A percentile compares a stretch with the other conserved stretches of the same genome.
Conservation (phyloP, 2,797 vertebrate species). For the Enteromius afrohamiltoni region DNA sequence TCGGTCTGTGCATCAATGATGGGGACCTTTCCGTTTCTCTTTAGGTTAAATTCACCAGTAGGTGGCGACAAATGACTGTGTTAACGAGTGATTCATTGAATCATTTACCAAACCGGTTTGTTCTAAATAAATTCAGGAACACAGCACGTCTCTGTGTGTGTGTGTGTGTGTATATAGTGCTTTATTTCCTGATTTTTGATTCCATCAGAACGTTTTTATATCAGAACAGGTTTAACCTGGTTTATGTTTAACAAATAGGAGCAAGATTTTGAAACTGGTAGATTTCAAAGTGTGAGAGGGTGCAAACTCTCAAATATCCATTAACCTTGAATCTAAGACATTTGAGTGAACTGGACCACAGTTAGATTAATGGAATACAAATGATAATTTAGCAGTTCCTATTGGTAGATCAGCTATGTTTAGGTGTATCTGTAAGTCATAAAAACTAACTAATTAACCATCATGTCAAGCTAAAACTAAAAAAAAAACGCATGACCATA, state of each 20-base stretch:
- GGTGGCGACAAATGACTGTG: background rate
- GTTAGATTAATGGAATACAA: background rate
- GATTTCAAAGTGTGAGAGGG: background rate
- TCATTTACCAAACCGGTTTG: background rate
- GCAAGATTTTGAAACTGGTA: background rate
- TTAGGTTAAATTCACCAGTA: background rate
- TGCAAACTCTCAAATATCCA: background rate
- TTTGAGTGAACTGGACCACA: background rate
- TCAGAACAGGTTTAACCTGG: slow-evolving; percentile 34
- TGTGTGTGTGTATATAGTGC: background rate
- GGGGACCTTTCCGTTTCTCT: background rate
- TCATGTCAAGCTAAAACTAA: background rate
- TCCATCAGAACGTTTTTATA: slow-evolving; percentile 8
- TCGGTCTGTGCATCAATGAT: background rate
- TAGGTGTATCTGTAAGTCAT: background rate
- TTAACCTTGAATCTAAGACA: background rate
- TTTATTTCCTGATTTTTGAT: background rate
- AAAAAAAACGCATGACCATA: background rate
- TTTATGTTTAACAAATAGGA: slow-evolving; percentile 39
- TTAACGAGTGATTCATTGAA: background rate
- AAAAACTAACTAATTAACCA: slow-evolving; percentile 9
- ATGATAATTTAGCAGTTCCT: background rate
- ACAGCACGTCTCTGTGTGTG: too few relatives aligned
- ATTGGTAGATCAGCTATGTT: background rate
- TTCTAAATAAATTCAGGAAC: background rate